Base-by-base conservation (phyloP, 2,797 vertebrate genomes). In the Chelmon rostratus region DNA sequence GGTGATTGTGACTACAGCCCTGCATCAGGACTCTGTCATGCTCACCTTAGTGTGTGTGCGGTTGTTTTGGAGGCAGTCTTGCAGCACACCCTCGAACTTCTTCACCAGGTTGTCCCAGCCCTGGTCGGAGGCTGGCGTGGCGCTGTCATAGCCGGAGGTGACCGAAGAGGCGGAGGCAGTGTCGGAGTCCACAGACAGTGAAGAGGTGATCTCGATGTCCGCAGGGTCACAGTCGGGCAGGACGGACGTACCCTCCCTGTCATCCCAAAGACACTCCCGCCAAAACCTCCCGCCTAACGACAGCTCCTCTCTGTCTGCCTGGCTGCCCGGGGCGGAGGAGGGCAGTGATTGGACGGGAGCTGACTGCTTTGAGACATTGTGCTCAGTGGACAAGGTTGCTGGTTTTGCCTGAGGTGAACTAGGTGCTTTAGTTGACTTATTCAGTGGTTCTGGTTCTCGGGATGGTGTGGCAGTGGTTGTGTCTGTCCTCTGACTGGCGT, bases 141-240 rank as follows among this genome's bases (percentile, higher is more conserved):
- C 82, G 15, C 96, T 96, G 82, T 96, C 95, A 2, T 97, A 97
- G 71, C 97, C 96, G 0, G 96, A 97, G 58, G 93, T 97, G 89
- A 95, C 90, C 3, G 95, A 96, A 47, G 96, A 96, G 38, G 91
- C 94, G 3, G 92, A 95, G 81, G 95, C 93, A 0, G 93, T 89
- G 81, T 96, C 96, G 0, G 86, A 96, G 88, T 97, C 96, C 28
- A 94, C 92, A 8, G 96, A 97, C 85, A 91, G 84, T 0, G 93
- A 96, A 77, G 95, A 95, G 0, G 91, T 88, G 74, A 91, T 64
- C 46, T 97, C 95, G 8, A 80, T 78, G 33, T 96, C 95, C 52
- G 94, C 70, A 21, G 93, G 79, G 68, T 96, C 95, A 5, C 56
- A 75, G 65, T 95, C 92, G 0, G 82, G 91, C 23, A 90, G 62